These are phyloP conservation scores for Nycticorax nycticorax DNA, from an alignment of 2,113 vertebrate species.

Conservation along the genomic window DNA sequence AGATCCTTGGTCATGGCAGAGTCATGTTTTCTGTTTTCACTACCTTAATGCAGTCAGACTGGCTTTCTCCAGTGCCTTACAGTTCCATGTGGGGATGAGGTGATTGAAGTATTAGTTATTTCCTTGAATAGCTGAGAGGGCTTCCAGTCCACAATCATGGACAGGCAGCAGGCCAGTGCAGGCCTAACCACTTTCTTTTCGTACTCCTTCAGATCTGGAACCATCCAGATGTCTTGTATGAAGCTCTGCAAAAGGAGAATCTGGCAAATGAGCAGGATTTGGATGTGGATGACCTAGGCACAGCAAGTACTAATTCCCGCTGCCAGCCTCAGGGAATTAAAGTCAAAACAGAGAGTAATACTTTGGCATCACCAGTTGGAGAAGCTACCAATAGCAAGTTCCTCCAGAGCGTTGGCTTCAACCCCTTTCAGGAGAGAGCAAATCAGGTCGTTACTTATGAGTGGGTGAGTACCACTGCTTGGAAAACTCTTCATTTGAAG, in stretches of 20 bases:
- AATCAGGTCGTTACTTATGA: slow-evolving; percentile 97
- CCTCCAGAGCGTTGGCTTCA: slow-evolving; percentile 81
- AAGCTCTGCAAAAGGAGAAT: slow-evolving; percentile 95
- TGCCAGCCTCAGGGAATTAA: slow-evolving; percentile 86
- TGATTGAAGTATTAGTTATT: neutral
- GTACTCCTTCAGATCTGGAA: slow-evolving; percentile 91
- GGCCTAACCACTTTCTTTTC: neutral
- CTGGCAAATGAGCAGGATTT: slow-evolving; percentile 94
- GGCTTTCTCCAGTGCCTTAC: neutral
- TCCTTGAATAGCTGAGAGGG: neutral
- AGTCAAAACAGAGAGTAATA: slow-evolving; percentile 80
- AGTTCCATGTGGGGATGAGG: neutral
- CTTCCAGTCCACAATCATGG: neutral
- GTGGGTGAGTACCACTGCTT: slow-evolving; percentile 83
- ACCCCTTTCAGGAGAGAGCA: slow-evolving; percentile 89
- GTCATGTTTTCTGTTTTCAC: neutral
- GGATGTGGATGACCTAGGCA: slow-evolving; percentile 92
- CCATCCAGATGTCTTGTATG: slow-evolving; percentile 95
- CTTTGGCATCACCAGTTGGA: slow-evolving; percentile 77
- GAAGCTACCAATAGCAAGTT: slow-evolving; percentile 88
- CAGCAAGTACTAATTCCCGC: slow-evolving; percentile 77
- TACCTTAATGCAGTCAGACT: neutral
- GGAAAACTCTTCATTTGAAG: neutral
- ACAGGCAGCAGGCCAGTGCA: neutral
- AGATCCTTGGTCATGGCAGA: neutral